Evolutionary conservation across 2,888 invertebrate species (phyloP).

Genomic region (Drosophila melanosoma): DNA sequence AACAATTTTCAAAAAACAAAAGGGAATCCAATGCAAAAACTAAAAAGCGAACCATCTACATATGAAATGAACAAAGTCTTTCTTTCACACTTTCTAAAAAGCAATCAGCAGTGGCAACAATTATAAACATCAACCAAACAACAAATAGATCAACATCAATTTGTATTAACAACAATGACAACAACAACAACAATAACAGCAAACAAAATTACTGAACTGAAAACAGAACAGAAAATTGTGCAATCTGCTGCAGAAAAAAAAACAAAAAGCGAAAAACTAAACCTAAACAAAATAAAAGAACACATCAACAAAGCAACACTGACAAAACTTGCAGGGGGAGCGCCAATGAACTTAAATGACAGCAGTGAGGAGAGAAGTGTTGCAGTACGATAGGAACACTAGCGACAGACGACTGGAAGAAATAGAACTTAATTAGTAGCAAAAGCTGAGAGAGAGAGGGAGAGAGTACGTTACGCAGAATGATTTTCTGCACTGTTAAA

Average conservation of each 20-base stretch:
- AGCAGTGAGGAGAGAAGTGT: conserved; percentile 19
- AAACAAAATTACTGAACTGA: conserved; percentile 43
- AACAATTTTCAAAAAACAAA: conserved; percentile 20
- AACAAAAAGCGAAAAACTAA: conserved; percentile 35
- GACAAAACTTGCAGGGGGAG: conserved; percentile 32
- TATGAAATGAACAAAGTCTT: conserved; percentile 24
- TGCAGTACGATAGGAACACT: conserved; percentile 15
- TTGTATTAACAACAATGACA: conserved; percentile 60
- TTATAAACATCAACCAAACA: conserved; percentile 41
- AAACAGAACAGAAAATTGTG: conserved; percentile 67
- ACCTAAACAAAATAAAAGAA: conserved; percentile 18
- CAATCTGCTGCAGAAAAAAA: conserved; percentile 64
- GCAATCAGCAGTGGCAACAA: conserved; percentile 59
- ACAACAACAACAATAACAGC: conserved; percentile 38
- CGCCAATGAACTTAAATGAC: conserved; percentile 77
- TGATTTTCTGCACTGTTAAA: conserved; percentile 14
- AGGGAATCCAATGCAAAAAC: conserved; percentile 18
- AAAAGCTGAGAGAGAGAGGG: conserved; percentile 26
- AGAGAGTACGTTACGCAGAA: neutral
- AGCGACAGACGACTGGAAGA: conserved; percentile 43
- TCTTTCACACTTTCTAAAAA: conserved; percentile 74
- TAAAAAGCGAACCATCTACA: conserved; percentile 10
- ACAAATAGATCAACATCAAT: conserved; percentile 76
- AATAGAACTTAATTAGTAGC: conserved; percentile 72
- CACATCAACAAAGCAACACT: conserved; percentile 14